These are phyloP conservation scores for Montipora cactus DNA, from an alignment of 64 coral and sea anemone species.

Conservation along the genomic window DNA sequence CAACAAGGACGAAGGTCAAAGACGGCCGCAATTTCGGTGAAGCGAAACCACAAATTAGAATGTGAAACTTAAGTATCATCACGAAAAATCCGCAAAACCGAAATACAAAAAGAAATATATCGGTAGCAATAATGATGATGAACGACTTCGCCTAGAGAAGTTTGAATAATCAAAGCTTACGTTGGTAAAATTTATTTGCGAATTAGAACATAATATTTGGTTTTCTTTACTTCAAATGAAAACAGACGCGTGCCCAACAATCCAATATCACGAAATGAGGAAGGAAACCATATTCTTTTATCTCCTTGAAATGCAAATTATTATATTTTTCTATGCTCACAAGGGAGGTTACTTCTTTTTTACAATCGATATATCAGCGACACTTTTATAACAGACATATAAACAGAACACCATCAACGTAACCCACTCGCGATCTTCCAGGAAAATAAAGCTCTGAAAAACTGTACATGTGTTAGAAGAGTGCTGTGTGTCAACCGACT, in stretches of 20 bases:
- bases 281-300: neutral
- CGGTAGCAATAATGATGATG: too few relatives aligned
- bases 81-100: neutral
- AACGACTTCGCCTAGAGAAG: neutral
- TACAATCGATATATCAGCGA: neutral
- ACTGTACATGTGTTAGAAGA: neutral
- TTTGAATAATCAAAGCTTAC: neutral
- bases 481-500: too few relatives aligned
- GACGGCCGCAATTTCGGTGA: neutral
- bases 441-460: neutral
- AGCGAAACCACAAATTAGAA: neutral
- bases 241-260: neutral
- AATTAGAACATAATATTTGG: neutral
- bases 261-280: neutral
- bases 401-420: too few relatives aligned
- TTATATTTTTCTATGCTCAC: neutral
- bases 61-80: neutral
- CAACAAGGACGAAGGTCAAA: neutral
- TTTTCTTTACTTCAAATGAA: neutral
- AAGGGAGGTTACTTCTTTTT: neutral
- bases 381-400: neutral
- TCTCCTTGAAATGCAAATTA: conserved; percentile 36
- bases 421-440: too few relatives aligned
- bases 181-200: neutral
- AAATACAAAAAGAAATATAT: too few relatives aligned